A percentile compares a stretch with the other conserved stretches of the same genome.
These are phyloP conservation scores for Zaprionus ghesquierei DNA, from an alignment of 1,140 invertebrate species.

Conservation along the genomic window DNA sequence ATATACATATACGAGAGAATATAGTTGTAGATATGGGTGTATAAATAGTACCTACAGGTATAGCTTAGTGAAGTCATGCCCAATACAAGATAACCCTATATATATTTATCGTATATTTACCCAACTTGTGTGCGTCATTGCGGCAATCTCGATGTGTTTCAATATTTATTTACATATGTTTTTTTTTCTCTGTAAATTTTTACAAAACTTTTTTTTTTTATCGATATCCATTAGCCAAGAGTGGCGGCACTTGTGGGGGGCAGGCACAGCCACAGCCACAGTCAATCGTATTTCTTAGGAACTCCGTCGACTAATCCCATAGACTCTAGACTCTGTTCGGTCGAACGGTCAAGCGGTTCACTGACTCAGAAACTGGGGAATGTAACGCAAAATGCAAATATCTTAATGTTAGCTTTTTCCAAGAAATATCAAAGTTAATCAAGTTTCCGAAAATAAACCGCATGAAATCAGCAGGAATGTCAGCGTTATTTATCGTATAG, in stretches of 20 bases:
- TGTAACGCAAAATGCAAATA: conserved; percentile 28
- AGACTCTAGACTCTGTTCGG: neutral
- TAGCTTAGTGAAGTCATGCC: neutral
- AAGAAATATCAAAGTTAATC: conserved; percentile 21
- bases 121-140: conserved; percentile 36
- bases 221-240: neutral
- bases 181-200: conserved; percentile 41
- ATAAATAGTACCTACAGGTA: conserved; percentile 4
- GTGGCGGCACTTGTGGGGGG: conserved; percentile 3
- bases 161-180: conserved; percentile 32
- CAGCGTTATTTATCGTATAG: conserved; percentile 22
- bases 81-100: neutral
- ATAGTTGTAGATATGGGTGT: neutral
- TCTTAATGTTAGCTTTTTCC: conserved; percentile 29
- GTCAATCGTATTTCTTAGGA: conserved; percentile 29
- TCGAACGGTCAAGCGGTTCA: neutral
- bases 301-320: neutral
- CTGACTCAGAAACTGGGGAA: conserved; percentile 7
- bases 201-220: conserved; percentile 10
- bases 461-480: conserved; percentile 16
- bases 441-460: conserved; percentile 5
- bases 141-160: conserved; percentile 12
- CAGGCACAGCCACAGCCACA: conserved; percentile 4
- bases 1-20: neutral
- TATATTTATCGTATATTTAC: neutral